Evolutionary conservation across 2,797 vertebrate species (phyloP).

Genomic region (Sternotherus odoratus): DNA sequence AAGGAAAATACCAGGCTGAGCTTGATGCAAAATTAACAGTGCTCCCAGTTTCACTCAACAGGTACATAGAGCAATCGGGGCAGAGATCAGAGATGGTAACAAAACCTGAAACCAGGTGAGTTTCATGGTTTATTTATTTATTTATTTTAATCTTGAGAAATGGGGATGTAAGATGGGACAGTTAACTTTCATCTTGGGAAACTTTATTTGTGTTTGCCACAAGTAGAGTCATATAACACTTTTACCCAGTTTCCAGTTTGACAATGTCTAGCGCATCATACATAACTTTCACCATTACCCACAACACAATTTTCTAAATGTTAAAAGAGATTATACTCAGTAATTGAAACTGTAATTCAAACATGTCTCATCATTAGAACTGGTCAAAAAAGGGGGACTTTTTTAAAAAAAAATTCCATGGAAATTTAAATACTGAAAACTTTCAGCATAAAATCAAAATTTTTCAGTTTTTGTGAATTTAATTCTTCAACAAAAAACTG

Average conservation of each 20-base stretch:
- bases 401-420: too few relatives aligned
- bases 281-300: neutral
- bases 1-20: neutral
- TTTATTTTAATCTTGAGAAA: neutral
- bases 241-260: neutral
- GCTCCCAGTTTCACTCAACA: slow-evolving; percentile 65
- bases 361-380: neutral
- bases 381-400: neutral
- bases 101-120: slow-evolving; percentile 20
- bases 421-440: neutral
- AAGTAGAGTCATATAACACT: neutral
- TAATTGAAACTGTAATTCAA: neutral
- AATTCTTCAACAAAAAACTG: neutral
- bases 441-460: neutral
- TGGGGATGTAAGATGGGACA: neutral
- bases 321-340: neutral
- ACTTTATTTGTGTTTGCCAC: neutral
- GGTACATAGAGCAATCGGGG: neutral
- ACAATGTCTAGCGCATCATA: neutral
- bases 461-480: neutral
- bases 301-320: neutral
- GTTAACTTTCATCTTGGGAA: neutral
- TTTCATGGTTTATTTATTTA: neutral
- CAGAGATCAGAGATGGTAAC: slow-evolving; percentile 33
- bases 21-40: slow-evolving; percentile 11